Evolutionary conservation across 53 echinoderm and acorn worm species (phyloP).

Genomic region (Paracentrotus lividus): DNA sequence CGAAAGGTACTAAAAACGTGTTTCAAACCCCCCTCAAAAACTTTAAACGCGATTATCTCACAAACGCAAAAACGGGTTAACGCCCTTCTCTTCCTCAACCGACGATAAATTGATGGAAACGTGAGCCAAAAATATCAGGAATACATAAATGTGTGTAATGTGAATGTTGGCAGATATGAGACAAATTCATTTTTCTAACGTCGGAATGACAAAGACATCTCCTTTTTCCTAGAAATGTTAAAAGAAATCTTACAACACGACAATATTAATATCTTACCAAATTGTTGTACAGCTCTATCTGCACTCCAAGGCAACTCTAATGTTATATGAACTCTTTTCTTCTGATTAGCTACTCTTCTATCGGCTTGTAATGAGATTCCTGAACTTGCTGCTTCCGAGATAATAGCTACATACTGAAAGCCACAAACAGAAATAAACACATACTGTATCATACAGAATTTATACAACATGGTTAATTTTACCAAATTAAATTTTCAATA

Average conservation of each 20-base stretch:
- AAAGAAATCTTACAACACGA: neutral
- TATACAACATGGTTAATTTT: neutral
- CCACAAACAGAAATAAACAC: neutral
- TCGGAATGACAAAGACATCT: no score
- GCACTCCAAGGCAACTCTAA: slow-evolving; percentile 99
- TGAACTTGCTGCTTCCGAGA: slow-evolving; percentile 99
- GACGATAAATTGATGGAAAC: no score
- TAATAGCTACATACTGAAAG: slow-evolving; percentile 89
- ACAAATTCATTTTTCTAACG: no score
- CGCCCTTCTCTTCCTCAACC: no score
- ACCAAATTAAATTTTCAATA: neutral
- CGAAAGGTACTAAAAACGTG: no score
- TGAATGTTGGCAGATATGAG: no score
- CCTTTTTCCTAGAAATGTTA: no score
- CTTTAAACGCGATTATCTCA: no score
- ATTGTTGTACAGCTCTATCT: slow-evolving; percentile 96
- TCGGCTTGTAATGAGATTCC: slow-evolving; percentile 99
- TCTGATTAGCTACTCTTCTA: slow-evolving; percentile 90
- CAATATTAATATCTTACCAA: slow-evolving; percentile 74
- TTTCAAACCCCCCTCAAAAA: no score
- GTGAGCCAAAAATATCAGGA: no score
- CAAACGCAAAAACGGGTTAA: no score
- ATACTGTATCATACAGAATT: neutral
- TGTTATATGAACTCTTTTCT: slow-evolving; percentile 94
- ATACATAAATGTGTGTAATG: no score